Conservation (phyloP, 2,113 vertebrate genomes). For the Cephalopterus ornatus region DNA sequence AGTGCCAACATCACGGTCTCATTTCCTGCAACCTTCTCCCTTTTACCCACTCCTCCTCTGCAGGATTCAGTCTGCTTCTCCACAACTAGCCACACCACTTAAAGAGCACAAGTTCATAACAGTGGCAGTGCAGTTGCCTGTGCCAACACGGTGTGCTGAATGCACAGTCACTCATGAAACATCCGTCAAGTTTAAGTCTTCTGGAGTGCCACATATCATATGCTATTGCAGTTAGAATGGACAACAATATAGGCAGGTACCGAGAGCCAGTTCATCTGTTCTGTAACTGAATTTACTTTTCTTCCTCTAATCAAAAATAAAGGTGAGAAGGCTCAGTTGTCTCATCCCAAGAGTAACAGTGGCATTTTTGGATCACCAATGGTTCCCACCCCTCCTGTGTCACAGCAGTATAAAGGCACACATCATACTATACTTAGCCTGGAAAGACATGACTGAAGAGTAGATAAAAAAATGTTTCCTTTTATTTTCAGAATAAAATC, state of each 20-base stretch:
- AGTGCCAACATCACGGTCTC: neutral
- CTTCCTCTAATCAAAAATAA: neutral
- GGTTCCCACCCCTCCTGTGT: neutral
- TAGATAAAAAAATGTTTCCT: neutral
- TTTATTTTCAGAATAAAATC: neutral
- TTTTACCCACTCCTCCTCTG: neutral
- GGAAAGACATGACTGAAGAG: neutral
- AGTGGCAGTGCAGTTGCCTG: neutral
- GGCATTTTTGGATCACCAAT: neutral
- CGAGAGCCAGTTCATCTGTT: neutral
- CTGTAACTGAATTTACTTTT: neutral
- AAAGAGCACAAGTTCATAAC: neutral
- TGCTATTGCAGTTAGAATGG: neutral
- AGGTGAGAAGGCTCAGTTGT: neutral
- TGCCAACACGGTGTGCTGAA: neutral
- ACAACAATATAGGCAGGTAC: neutral
- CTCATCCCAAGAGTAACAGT: neutral
- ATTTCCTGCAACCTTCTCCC: neutral
- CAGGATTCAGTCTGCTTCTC: neutral
- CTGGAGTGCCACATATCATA: fast-evolving
- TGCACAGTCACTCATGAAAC: neutral
- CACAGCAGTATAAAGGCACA: neutral
- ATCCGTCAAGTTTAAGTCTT: neutral
- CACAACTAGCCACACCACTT: neutral
- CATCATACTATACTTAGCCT: neutral